Evolutionary conservation across 2,113 vertebrate genomes (phyloP).

Genomic region (Melanostigma gelatinosum): DNA sequence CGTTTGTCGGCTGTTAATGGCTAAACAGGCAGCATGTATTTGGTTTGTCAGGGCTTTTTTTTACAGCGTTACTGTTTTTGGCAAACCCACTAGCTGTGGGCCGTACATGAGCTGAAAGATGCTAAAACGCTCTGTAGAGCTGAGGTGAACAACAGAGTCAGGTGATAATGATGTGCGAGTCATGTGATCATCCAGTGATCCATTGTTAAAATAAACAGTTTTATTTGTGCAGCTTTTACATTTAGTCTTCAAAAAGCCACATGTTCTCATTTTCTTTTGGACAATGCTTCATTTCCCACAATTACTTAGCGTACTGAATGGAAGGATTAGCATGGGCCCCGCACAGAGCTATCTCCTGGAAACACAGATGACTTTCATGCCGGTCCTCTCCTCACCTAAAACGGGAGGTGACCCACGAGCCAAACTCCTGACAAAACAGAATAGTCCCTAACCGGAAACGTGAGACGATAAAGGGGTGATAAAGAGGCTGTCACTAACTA

Average conservation of each 20-base stretch:
- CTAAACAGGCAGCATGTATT: too few relatives aligned
- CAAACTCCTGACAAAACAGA: constrained; percentile 26
- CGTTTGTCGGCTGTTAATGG: too few relatives aligned
- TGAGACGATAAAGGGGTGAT: constrained; percentile 38
- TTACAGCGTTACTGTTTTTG: too few relatives aligned
- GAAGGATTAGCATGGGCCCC: constrained; percentile 14
- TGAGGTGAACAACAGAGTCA: not conserved
- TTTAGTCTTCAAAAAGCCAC: not conserved
- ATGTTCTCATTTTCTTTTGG: constrained; percentile 1
- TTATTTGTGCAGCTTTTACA: not conserved
- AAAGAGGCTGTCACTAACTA: constrained; percentile 21
- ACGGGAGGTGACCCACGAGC: not conserved
- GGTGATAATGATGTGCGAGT: not conserved
- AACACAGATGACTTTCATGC: constrained; percentile 4
- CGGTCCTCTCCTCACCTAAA: constrained; percentile 16
- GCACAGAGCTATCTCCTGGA: constrained; percentile 7
- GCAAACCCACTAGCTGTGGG: not conserved
- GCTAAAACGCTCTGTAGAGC: not conserved
- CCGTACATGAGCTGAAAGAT: not conserved
- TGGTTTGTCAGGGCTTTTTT: not conserved
- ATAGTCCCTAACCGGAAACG: constrained; percentile 9
- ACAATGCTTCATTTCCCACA: not conserved
- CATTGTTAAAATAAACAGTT: not conserved
- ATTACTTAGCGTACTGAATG: not conserved
- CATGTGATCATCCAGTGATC: not conserved